A percentile compares a stretch with the other conserved stretches of the same genome.
phyloP scores from a whole-genome alignment of 1,140 invertebrate species.

The Hylaeus volcanicus region DNA sequence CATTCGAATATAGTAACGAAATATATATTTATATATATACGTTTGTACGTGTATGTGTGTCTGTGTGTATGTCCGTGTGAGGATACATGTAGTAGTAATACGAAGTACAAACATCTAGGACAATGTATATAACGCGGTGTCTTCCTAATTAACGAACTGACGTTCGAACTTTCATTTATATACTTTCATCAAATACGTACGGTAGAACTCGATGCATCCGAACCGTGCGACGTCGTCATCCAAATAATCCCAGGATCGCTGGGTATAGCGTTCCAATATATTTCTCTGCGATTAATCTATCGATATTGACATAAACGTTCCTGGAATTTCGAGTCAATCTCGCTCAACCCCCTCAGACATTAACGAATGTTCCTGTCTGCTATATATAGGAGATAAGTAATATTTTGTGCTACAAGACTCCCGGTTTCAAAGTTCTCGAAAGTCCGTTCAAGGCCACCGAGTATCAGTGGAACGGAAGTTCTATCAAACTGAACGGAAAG shows the following conservation, averaged over 20 bases:
- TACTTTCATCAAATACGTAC: slow-evolving; percentile 54
- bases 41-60: slow-evolving; percentile 34
- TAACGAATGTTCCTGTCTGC: no score
- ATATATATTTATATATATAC: slow-evolving; percentile 20
- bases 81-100: slow-evolving; percentile 52
- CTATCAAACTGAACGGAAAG: not conserved
- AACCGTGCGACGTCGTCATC: slow-evolving; percentile 19
- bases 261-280: not conserved
- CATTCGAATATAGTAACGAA: slow-evolving; percentile 43
- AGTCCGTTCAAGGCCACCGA: no score
- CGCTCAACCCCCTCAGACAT: not conserved
- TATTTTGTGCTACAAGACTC: not conserved
- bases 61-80: slow-evolving; percentile 31
- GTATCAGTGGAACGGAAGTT: not conserved
- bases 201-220: slow-evolving; percentile 44
- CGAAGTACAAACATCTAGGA: slow-evolving; percentile 54
- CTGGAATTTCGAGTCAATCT: not conserved
- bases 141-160: slow-evolving; percentile 50
- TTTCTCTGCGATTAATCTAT: not conserved
- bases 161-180: slow-evolving; percentile 51
- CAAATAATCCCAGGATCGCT: not conserved
- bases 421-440: not conserved
- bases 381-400: no score
- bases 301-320: slow-evolving; percentile 23
- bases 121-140: slow-evolving; percentile 53